Conservation (phyloP, 2,888 invertebrate species). For the Tetranychus truncatus region DNA sequence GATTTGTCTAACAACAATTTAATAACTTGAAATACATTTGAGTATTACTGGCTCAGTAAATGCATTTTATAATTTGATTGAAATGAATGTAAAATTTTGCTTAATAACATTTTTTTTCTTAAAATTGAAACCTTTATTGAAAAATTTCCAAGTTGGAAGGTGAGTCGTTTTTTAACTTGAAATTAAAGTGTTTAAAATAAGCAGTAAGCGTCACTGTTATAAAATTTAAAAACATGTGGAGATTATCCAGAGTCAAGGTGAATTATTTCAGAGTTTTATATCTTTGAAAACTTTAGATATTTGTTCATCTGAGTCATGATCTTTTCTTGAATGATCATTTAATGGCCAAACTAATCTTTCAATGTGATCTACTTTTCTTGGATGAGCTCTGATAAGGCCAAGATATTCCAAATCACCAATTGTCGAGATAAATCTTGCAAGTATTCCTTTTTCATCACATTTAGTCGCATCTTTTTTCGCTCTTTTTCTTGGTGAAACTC, state of each 20-base stretch:
- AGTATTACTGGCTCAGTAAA: too few species aligned
- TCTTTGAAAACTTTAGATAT: neutral
- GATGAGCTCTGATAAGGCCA: neutral
- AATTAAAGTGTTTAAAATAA: neutral
- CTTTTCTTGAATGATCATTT: neutral
- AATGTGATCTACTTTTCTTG: neutral
- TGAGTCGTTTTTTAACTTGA: neutral
- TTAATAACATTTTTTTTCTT: too few species aligned
- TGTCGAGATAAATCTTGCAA: neutral
- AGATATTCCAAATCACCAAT: neutral
- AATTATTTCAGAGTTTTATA: neutral
- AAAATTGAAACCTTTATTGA: too few species aligned
- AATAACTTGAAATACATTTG: neutral
- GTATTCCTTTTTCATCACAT: neutral
- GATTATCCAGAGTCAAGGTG: neutral
- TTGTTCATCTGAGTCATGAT: neutral
- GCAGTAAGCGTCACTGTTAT: neutral
- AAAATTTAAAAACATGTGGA: neutral
- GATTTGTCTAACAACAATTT: neutral
- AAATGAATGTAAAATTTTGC: too few species aligned
- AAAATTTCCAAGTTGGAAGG: too few species aligned
- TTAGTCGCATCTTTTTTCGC: neutral
- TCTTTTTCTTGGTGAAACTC: conserved; percentile 1
- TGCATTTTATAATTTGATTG: too few species aligned
- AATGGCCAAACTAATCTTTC: neutral